A percentile compares a stretch with the other conserved stretches of the same genome.
Conservation (phyloP, 2,888 invertebrate species). For the Conomelus anceps region DNA sequence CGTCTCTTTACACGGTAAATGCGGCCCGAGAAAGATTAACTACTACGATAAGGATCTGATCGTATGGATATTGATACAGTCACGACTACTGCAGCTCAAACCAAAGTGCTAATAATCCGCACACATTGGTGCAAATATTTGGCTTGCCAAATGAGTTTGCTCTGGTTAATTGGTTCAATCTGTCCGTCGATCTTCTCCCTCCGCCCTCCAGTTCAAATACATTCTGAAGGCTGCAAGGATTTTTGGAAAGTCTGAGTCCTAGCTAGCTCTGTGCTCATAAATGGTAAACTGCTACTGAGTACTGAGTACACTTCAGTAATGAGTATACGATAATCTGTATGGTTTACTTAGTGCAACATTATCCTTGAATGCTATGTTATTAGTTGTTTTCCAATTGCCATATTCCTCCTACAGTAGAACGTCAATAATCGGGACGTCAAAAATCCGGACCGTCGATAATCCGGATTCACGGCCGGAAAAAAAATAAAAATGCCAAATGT, state of each 20-base stretch:
- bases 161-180: conserved; percentile 17
- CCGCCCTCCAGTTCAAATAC: neutral
- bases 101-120: conserved; percentile 16
- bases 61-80: neutral
- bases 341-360: no score
- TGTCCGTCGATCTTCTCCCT: neutral
- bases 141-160: conserved; percentile 19
- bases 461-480: no score
- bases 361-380: no score
- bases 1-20: neutral
- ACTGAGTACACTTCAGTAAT: no score
- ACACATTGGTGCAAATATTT: conserved; percentile 18
- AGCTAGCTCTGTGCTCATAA: neutral
- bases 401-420: no score
- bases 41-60: neutral
- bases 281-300: neutral
- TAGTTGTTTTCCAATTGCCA: no score
- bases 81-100: neutral
- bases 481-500: no score
- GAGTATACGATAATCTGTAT: no score
- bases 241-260: neutral
- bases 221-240: neutral
- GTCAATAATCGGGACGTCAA: neutral
- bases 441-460: neutral
- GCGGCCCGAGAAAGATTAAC: neutral